These are phyloP conservation scores for Lanius ludovicianus DNA, from an alignment of 2,113 vertebrate species.

Conservation along the genomic window DNA sequence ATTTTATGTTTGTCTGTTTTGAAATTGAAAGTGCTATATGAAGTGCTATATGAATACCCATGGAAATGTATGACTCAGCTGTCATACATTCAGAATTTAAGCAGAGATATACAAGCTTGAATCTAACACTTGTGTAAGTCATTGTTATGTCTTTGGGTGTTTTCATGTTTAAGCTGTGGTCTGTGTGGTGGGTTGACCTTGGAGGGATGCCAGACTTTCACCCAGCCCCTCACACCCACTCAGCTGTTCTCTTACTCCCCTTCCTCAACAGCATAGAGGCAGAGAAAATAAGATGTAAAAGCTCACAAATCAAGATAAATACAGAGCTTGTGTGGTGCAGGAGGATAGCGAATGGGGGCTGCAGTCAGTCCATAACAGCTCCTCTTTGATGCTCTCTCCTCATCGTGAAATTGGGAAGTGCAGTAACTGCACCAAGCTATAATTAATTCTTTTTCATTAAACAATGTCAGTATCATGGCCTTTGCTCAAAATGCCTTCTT, in stretches of 20 bases:
- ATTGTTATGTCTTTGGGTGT: not conserved
- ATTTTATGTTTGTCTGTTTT: not conserved
- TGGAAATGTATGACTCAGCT: not conserved
- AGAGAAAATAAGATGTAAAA: not conserved
- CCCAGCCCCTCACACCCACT: not conserved
- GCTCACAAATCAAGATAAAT: not conserved
- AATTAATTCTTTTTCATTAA: not conserved
- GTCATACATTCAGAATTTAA: not conserved
- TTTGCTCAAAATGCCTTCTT: not conserved
- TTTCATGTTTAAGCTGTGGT: not conserved
- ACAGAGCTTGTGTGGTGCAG: not conserved
- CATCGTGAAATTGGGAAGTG: not conserved
- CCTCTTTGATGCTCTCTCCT: not conserved
- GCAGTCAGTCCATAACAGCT: not conserved
- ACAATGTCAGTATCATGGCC: not conserved
- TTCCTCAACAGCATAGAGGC: not conserved
- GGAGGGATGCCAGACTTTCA: not conserved
- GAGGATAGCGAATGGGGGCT: fast-evolving
- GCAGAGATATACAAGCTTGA: not conserved
- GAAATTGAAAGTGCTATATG: not conserved
- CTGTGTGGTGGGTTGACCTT: not conserved
- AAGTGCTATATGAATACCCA: not conserved
- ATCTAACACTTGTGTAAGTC: not conserved
- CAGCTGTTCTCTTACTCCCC: not conserved
- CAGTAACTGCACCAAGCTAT: not conserved